Evolutionary conservation across 1,140 invertebrate species (phyloP).

Genomic region (Dolichoris vasculosae): DNA sequence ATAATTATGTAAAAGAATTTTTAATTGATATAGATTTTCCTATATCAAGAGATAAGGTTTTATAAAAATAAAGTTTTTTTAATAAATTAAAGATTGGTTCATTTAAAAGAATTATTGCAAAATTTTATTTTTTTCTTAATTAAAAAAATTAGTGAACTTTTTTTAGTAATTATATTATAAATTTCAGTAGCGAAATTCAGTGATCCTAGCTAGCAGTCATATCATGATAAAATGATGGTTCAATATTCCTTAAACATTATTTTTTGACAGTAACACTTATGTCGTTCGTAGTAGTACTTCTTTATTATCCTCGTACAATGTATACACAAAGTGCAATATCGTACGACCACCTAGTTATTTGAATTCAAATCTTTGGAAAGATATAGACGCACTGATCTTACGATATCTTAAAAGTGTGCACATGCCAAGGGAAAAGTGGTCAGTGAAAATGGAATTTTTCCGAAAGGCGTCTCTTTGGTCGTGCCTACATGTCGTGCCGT

Average conservation of each 20-base stretch:
- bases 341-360: background rate
- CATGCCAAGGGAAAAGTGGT: constrained; percentile 58
- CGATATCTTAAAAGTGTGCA: background rate
- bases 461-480: constrained; percentile 39
- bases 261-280: constrained; percentile 34
- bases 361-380: background rate
- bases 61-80: no score
- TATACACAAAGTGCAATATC: background rate
- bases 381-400: background rate
- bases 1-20: no score
- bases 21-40: no score
- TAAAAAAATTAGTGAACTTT: no score
- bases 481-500: background rate
- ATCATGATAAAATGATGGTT: constrained; percentile 11
- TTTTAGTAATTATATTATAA: no score
- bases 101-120: no score
- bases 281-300: background rate
- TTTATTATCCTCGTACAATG: background rate
- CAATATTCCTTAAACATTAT: constrained; percentile 32
- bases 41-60: no score
- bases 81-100: no score
- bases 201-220: background rate
- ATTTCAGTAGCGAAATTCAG: background rate
- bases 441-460: constrained; percentile 67
- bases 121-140: no score